Percentiles rank a stretch among this genome's conserved stretches.
phyloP scores from a whole-genome alignment of 1,140 invertebrate genomes.

The Cydia amplana region DNA sequence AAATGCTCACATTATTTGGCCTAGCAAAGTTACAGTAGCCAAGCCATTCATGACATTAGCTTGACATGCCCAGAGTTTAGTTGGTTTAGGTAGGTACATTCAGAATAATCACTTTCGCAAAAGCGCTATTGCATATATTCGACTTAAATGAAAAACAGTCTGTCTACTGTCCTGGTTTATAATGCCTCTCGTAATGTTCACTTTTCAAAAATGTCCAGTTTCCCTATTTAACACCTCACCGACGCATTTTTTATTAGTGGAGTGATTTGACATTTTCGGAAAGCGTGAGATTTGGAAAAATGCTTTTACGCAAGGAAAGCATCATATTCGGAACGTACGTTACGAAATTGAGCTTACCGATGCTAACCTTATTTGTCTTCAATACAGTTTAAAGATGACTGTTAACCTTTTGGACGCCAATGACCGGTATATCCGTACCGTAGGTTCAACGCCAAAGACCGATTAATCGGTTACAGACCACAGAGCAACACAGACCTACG shows the following conservation, averaged over 20 bases:
- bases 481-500: too few relatives aligned
- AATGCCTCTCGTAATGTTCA: not conserved
- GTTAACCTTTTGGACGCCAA: too few relatives aligned
- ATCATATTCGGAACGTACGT: not conserved
- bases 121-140: not conserved
- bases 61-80: not conserved
- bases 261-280: not conserved
- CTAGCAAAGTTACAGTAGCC: slow-evolving; percentile 13
- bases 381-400: too few relatives aligned
- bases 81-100: not conserved
- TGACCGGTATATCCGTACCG: too few relatives aligned
- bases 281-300: not conserved
- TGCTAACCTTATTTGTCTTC: not conserved
- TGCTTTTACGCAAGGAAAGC: not conserved
- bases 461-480: too few relatives aligned
- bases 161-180: too few relatives aligned
- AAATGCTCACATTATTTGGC: not conserved
- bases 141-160: not conserved
- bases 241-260: too few relatives aligned
- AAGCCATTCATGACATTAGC: slow-evolving; percentile 22
- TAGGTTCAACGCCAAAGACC: too few relatives aligned
- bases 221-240: too few relatives aligned
- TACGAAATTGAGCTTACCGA: not conserved
- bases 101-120: not conserved
- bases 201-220: slow-evolving; percentile 6